Percentiles rank a stretch among this genome's conserved stretches.
These are phyloP conservation scores for Poecilia picta DNA, from an alignment of 2,797 vertebrate genomes.

Conservation along the genomic window DNA sequence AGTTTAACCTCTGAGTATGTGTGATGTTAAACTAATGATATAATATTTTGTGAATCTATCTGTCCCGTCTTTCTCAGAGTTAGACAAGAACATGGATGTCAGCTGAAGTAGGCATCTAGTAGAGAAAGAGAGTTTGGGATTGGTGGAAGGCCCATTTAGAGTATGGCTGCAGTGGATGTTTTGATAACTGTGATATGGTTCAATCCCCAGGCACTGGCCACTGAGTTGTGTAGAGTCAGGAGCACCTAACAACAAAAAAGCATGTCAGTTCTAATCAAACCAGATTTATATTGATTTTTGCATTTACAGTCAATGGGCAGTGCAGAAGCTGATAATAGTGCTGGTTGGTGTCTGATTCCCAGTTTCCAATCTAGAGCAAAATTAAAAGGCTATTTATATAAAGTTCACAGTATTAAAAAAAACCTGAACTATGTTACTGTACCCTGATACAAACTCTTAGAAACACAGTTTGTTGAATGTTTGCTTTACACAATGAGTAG, in stretches of 20 bases:
- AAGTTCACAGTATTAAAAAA: background rate
- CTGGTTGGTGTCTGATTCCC: background rate
- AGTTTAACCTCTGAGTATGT: constrained; percentile 40
- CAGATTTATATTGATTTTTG: constrained; percentile 2
- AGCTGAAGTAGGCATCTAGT: constrained; percentile 11
- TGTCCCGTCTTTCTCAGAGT: constrained; percentile 23
- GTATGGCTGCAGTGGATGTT: background rate
- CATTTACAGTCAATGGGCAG: background rate
- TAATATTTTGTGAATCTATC: constrained; percentile 21
- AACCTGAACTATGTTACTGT: background rate
- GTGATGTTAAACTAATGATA: constrained; percentile 32
- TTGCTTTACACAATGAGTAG: background rate
- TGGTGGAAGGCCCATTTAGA: background rate
- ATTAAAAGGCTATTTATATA: background rate
- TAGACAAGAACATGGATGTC: constrained; percentile 18
- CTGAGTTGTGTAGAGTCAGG: background rate
- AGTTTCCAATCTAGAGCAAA: background rate
- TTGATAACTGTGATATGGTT: background rate
- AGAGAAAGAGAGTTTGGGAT: background rate
- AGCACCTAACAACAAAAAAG: background rate
- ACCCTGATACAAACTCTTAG: background rate
- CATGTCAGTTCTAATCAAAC: background rate
- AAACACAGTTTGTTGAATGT: background rate
- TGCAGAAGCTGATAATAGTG: background rate
- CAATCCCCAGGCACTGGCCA: background rate